phyloP scores from a whole-genome alignment of 30 jellyfish, hydroid and myxozoan species.

The Pelagia noctiluca region DNA sequence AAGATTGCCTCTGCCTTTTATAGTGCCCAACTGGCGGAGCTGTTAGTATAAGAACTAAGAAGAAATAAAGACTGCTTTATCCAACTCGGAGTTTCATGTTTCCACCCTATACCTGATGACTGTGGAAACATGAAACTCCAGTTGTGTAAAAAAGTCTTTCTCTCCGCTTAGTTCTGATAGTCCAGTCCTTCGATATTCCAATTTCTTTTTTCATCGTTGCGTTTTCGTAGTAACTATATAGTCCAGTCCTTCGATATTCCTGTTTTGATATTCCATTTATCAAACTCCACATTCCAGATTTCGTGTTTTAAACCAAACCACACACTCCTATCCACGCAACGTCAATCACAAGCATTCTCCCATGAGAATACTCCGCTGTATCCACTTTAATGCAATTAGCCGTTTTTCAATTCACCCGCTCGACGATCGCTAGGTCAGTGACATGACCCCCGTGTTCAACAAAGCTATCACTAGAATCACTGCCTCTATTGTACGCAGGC shows the following conservation, averaged over 20 bases:
- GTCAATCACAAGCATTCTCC: not conserved
- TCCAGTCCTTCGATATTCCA: not conserved
- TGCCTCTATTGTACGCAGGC: conserved; percentile 49
- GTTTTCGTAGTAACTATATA: not conserved
- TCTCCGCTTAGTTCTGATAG: too few relatives aligned
- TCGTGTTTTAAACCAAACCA: not conserved
- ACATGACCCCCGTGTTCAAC: conserved; percentile 61
- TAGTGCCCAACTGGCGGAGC: too few relatives aligned
- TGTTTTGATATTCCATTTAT: not conserved
- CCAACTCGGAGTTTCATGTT: too few relatives aligned
- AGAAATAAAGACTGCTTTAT: too few relatives aligned
- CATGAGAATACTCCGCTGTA: not conserved
- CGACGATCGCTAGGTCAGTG: not conserved
- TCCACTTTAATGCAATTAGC: conserved; percentile 9
- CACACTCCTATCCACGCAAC: not conserved
- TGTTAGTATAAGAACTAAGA: too few relatives aligned
- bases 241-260: not conserved
- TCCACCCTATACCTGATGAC: too few relatives aligned
- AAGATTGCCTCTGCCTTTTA: too few relatives aligned
- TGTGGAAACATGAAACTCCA: too few relatives aligned
- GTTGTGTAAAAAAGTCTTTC: too few relatives aligned
- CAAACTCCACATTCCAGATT: not conserved
- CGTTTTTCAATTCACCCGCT: not conserved
- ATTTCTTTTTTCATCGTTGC: not conserved
- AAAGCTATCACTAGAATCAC: conserved; percentile 53